Evolutionary conservation across 2,113 vertebrate species (phyloP).

Genomic region (Eira barbara): DNA sequence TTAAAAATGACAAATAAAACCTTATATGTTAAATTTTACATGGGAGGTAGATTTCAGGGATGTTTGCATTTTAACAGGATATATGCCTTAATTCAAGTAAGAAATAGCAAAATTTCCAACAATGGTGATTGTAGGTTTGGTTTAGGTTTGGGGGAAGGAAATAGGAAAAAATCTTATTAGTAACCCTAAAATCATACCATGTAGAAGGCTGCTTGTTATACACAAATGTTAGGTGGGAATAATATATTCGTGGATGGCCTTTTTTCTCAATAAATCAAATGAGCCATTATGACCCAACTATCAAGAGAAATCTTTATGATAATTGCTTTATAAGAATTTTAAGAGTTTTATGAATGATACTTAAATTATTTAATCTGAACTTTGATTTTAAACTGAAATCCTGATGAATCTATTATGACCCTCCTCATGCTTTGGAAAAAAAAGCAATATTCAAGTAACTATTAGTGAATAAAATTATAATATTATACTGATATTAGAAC

Average conservation of each 20-base stretch:
- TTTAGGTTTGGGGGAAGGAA: background rate
- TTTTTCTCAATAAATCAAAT: background rate
- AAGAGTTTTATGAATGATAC: background rate
- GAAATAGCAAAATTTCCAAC: background rate
- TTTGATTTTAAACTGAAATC: conserved; percentile 13
- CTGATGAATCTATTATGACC: background rate
- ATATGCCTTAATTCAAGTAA: background rate
- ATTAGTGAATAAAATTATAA: background rate
- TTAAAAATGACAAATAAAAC: background rate
- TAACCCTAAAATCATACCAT: background rate
- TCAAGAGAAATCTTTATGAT: background rate
- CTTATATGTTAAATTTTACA: background rate
- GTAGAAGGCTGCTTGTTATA: background rate
- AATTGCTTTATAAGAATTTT: background rate
- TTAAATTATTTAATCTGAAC: background rate
- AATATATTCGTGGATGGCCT: background rate
- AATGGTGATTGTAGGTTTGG: background rate
- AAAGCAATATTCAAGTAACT: background rate
- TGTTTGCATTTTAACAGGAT: background rate
- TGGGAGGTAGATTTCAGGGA: background rate
- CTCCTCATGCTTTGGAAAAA: background rate
- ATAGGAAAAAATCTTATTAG: background rate
- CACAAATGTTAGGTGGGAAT: background rate
- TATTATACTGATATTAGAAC: background rate
- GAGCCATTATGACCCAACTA: background rate